These are phyloP conservation scores for Hemibates koningsi DNA, from an alignment of 2,113 vertebrate species.

Conservation along the genomic window DNA sequence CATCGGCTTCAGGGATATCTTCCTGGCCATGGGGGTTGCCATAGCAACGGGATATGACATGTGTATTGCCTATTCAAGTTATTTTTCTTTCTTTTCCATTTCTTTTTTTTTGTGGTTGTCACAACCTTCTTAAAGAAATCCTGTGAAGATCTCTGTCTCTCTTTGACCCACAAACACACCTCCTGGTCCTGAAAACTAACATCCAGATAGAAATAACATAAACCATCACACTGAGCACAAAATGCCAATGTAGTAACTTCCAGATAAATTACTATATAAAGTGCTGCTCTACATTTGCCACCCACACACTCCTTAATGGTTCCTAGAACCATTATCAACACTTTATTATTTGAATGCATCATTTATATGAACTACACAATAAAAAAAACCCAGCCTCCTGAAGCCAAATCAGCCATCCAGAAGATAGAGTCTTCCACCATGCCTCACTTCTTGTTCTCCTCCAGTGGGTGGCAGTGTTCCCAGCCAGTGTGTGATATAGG, in stretches of 20 bases:
- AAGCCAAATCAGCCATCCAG: background rate
- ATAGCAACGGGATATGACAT: slow-evolving; percentile 16
- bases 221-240: background rate
- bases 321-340: background rate
- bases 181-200: background rate
- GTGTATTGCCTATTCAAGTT: slow-evolving; percentile 25
- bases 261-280: background rate
- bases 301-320: background rate
- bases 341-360: background rate
- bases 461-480: slow-evolving; percentile 55
- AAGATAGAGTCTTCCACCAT: background rate
- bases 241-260: background rate
- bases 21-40: background rate
- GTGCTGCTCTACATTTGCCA: background rate
- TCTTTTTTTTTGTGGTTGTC: background rate
- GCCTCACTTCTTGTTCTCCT: slow-evolving; percentile 5
- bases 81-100: background rate
- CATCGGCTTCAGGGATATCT: slow-evolving; percentile 12
- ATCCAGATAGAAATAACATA: background rate
- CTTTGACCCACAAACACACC: background rate
- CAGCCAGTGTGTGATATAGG: background rate
- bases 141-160: background rate
- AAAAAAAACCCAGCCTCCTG: background rate
- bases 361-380: background rate
- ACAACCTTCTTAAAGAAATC: background rate